phyloP scores from a whole-genome alignment of 2,797 vertebrate species.

The Dicrostonyx torquatus region DNA sequence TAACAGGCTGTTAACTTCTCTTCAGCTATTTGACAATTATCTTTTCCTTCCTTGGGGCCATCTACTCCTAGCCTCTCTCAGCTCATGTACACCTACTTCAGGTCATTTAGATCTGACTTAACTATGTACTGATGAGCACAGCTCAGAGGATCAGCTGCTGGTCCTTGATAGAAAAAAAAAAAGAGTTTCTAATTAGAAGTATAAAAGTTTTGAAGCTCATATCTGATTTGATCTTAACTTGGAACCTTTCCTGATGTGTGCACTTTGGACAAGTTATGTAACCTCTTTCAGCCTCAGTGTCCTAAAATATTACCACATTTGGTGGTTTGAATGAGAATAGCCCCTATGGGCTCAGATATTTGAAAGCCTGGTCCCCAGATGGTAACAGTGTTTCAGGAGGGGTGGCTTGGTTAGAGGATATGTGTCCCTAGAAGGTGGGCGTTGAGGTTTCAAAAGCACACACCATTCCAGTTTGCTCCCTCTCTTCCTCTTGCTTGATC shows the following conservation, averaged over 20 bases:
- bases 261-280: slow-evolving; percentile 54
- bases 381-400: background rate
- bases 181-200: slow-evolving; percentile 41
- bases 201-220: slow-evolving; percentile 49
- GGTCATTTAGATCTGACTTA: background rate
- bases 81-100: slow-evolving; percentile 38
- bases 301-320: slow-evolving; percentile 42
- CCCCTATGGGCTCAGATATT: background rate
- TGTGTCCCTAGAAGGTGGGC: background rate
- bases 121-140: background rate
- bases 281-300: slow-evolving; percentile 59
- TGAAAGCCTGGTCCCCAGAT: background rate
- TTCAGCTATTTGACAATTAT: background rate
- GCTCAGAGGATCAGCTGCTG: slow-evolving; percentile 11
- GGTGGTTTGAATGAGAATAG: background rate
- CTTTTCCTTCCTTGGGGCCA: background rate
- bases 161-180: background rate
- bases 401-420: background rate
- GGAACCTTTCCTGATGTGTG: slow-evolving; percentile 50
- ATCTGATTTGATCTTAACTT: slow-evolving; percentile 48
- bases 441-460: background rate
- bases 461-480: background rate
- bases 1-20: background rate
- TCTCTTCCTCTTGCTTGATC: background rate
- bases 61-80: background rate